These are phyloP conservation scores for Pteromalus puparum DNA, from an alignment of 1,140 invertebrate genomes.

Conservation along the genomic window DNA sequence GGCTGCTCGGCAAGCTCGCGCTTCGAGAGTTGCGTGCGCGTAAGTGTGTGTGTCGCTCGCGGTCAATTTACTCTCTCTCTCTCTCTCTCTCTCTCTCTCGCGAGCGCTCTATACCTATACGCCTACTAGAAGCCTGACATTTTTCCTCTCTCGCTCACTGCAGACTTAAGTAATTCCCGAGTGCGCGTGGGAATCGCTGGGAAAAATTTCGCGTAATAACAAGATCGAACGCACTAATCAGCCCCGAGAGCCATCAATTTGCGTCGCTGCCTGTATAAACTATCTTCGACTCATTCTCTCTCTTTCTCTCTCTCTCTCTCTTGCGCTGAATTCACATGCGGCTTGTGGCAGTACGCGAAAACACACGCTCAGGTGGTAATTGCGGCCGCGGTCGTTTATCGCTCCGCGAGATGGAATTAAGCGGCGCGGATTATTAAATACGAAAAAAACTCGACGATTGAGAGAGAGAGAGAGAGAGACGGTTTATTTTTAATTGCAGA, in stretches of 20 bases:
- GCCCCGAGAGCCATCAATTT: conserved; percentile 24
- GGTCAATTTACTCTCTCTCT: conserved; percentile 16
- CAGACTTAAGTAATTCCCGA: conserved; percentile 22
- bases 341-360: background rate
- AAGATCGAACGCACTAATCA: conserved; percentile 47
- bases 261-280: conserved; percentile 9
- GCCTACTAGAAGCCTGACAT: background rate
- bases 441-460: background rate
- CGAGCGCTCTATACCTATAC: background rate
- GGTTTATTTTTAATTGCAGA: background rate
- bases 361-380: conserved; percentile 1
- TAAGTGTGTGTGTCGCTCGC: conserved; percentile 20
- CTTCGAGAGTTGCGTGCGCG: background rate
- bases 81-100: background rate
- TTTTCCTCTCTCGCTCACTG: conserved; percentile 2
- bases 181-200: conserved; percentile 33
- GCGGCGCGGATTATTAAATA: background rate
- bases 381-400: conserved; percentile 11
- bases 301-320: background rate
- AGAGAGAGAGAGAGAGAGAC: background rate
- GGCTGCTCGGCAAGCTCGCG: background rate
- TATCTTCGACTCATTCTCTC: background rate
- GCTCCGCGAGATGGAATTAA: background rate
- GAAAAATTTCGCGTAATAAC: conserved; percentile 48
- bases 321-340: background rate